phyloP scores from a whole-genome alignment of 2,888 invertebrate genomes.

The Philonicus albiceps region DNA sequence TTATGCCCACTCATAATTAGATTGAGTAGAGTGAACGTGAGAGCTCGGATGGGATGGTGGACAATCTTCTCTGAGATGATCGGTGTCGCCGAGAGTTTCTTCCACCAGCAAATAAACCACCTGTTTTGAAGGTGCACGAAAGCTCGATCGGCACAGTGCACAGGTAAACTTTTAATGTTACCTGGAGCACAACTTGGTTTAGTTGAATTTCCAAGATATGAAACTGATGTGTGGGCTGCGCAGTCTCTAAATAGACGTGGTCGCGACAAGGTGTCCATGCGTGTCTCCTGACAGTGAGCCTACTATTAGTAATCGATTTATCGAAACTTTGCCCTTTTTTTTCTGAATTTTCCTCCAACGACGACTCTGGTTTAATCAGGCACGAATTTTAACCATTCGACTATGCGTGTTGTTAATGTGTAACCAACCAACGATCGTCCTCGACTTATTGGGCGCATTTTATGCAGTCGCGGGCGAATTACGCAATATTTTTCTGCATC shows the following conservation, averaged over 20 bases:
- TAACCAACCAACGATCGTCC: neutral
- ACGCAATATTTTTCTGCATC: constrained; percentile 17
- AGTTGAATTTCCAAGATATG: constrained; percentile 37
- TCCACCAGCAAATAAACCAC: neutral
- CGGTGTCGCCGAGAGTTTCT: constrained; percentile 17
- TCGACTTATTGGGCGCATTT: neutral
- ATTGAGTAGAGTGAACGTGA: neutral
- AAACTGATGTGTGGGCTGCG: constrained; percentile 50
- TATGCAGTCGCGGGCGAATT: constrained; percentile 13
- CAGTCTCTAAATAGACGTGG: constrained; percentile 53
- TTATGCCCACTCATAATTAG: constrained; percentile 18
- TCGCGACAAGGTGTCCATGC: constrained; percentile 49
- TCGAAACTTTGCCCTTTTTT: neutral
- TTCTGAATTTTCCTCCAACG: constrained; percentile 27
- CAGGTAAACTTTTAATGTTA: constrained; percentile 34
- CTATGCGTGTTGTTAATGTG: neutral
- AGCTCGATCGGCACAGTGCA: constrained; percentile 5
- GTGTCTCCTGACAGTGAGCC: constrained; percentile 39
- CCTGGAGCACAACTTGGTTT: constrained; percentile 13
- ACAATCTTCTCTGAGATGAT: neutral
- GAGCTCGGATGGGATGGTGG: neutral
- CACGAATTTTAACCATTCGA: constrained; percentile 1
- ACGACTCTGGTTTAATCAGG: constrained; percentile 16
- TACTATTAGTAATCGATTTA: constrained; percentile 23
- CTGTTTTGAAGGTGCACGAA: constrained; percentile 7